Conservation (phyloP, 1,140 invertebrate genomes). For the Andricus grossulariae region DNA sequence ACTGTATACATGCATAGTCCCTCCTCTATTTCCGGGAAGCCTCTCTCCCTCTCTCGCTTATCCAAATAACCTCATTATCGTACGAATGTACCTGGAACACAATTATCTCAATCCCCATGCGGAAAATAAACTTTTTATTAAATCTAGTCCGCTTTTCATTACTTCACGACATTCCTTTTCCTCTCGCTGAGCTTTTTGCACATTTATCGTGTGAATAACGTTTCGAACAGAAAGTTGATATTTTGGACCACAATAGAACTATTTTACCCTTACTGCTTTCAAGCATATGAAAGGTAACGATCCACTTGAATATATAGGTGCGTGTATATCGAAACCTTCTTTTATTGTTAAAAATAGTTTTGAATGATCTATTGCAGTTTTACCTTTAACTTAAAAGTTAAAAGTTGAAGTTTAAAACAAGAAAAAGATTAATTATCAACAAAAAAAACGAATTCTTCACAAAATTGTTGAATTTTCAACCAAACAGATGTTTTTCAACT, state of each 20-base stretch:
- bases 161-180: neutral
- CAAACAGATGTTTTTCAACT: no score
- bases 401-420: no score
- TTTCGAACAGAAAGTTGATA: neutral
- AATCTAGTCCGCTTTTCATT: conserved; percentile 42
- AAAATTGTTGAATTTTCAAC: no score
- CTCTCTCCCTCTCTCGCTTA: conserved; percentile 42
- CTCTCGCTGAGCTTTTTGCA: neutral
- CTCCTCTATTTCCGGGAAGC: neutral
- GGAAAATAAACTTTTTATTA: conserved; percentile 59
- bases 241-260: neutral
- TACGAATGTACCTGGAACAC: conserved; percentile 49
- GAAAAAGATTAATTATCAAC: no score
- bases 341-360: no score
- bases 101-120: conserved; percentile 59
- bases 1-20: conserved; percentile 16
- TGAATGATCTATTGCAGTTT: no score
- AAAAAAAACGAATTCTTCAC: no score
- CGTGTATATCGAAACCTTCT: no score
- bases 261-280: neutral
- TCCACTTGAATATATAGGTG: neutral
- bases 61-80: conserved; percentile 65
- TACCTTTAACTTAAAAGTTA: no score
- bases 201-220: neutral
- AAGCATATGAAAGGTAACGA: neutral